These are phyloP conservation scores for Xiphorhynchus erythropygius DNA, from an alignment of 2,797 vertebrate genomes.

Conservation along the genomic window DNA sequence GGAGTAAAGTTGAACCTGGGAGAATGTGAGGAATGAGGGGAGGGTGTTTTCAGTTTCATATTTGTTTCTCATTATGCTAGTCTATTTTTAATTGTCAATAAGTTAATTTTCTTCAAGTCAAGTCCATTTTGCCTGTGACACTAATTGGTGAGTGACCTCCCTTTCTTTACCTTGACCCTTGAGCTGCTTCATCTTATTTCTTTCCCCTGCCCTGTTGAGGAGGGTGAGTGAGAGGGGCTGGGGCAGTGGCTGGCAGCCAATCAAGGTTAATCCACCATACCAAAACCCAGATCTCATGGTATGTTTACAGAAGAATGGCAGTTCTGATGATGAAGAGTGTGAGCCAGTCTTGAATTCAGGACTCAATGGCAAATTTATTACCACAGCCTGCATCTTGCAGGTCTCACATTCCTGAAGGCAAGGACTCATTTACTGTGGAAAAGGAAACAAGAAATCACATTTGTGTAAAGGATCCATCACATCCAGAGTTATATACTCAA, in stretches of 20 bases:
- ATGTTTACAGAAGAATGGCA: neutral
- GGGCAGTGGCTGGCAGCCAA: neutral
- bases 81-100: neutral
- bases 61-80: neutral
- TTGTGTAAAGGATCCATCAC: neutral
- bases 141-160: neutral
- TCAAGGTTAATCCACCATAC: neutral
- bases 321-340: neutral
- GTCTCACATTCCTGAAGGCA: neutral
- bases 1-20: neutral
- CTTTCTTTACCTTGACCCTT: rapidly evolving
- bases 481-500: neutral
- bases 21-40: neutral
- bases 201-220: neutral
- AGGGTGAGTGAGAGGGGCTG: neutral
- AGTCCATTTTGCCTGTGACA: neutral
- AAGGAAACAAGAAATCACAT: neutral
- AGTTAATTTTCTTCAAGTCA: neutral
- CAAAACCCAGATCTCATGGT: neutral
- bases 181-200: neutral
- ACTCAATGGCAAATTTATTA: neutral
- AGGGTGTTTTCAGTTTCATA: neutral
- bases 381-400: neutral
- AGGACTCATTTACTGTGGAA: neutral
- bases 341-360: neutral